phyloP scores from a whole-genome alignment of 2,797 vertebrate genomes.

The Telmatherina bonti region DNA sequence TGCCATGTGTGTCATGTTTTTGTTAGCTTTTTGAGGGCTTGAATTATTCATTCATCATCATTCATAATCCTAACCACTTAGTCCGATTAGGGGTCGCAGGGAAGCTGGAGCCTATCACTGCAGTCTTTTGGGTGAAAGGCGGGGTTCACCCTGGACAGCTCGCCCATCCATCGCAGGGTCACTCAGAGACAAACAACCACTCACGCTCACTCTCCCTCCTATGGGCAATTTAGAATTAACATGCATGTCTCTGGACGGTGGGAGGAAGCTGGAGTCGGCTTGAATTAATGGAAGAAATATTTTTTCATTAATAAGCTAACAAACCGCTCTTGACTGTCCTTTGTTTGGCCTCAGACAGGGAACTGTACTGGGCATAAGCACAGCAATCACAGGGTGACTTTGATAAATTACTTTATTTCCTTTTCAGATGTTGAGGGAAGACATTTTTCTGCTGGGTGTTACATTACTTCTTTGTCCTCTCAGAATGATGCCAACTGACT shows the following conservation, averaged over 20 bases:
- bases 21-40: not conserved
- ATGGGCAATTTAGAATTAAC: too few species aligned
- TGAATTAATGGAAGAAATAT: slow-evolving; percentile 48
- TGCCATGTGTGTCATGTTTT: not conserved
- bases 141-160: too few species aligned
- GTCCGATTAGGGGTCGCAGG: too few species aligned
- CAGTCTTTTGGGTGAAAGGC: too few species aligned
- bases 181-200: too few species aligned
- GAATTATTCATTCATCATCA: too few species aligned
- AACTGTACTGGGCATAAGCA: slow-evolving; percentile 34
- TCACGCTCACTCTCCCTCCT: too few species aligned
- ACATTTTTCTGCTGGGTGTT: slow-evolving; percentile 60
- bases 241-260: too few species aligned
- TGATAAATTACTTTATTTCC: slow-evolving; percentile 77
- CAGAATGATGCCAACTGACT: slow-evolving; percentile 51
- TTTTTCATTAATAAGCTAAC: slow-evolving; percentile 32
- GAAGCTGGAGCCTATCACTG: too few species aligned
- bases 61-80: too few species aligned
- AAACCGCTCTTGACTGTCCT: slow-evolving; percentile 42
- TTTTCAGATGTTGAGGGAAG: slow-evolving; percentile 63
- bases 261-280: too few species aligned
- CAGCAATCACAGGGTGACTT: slow-evolving; percentile 60
- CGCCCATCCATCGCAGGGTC: too few species aligned
- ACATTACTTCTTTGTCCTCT: slow-evolving; percentile 62
- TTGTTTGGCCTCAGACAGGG: slow-evolving; percentile 33